These are phyloP conservation scores for Papilio polytes DNA, from an alignment of 1,140 invertebrate genomes.

Conservation along the genomic window DNA sequence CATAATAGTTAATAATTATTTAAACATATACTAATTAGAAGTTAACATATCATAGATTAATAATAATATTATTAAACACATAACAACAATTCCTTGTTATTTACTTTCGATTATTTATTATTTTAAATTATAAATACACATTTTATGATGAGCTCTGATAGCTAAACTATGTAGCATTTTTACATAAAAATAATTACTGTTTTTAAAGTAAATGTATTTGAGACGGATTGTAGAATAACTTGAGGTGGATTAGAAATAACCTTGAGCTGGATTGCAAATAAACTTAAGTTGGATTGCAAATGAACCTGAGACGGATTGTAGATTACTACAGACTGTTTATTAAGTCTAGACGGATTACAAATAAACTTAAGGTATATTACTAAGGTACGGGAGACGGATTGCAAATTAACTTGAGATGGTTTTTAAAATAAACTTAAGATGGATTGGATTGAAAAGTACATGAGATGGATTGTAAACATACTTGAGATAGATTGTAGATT, in stretches of 20 bases:
- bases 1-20: not conserved
- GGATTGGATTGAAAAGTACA: too few species aligned
- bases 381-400: too few species aligned
- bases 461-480: too few species aligned
- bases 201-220: not conserved
- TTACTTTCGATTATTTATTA: not conserved
- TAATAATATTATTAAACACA: not conserved
- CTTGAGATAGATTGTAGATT: not conserved
- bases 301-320: not conserved
- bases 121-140: not conserved
- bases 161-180: not conserved
- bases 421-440: too few species aligned
- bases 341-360: too few species aligned
- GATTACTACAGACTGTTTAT: too few species aligned
- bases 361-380: too few species aligned
- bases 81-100: not conserved
- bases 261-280: not conserved
- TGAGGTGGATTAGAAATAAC: too few species aligned
- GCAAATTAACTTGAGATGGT: too few species aligned
- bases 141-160: not conserved
- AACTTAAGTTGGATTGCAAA: not conserved
- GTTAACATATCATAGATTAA: conserved; percentile 4
- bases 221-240: not conserved
- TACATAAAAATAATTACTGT: not conserved
- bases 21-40: conserved; percentile 9